Conservation (phyloP, 2,113 vertebrate genomes). For the Spea bombifrons region DNA sequence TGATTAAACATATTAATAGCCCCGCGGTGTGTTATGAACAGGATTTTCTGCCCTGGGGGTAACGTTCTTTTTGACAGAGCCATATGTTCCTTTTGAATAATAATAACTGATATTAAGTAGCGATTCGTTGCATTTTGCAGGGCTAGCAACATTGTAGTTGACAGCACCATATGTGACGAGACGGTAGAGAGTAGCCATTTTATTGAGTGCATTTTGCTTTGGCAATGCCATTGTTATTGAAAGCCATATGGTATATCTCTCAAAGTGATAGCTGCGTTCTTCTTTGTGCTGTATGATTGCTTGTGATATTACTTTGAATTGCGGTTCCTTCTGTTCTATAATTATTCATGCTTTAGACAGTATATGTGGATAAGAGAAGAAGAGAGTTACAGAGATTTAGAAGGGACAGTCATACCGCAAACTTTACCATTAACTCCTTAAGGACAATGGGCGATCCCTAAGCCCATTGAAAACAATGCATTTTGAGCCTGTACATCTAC, state of each 20-base stretch:
- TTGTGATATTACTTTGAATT: not conserved
- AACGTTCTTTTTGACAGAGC: slow-evolving; percentile 39
- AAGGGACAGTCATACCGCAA: not conserved
- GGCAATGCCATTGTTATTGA: slow-evolving; percentile 29
- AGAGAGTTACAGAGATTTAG: not conserved
- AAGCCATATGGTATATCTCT: slow-evolving; percentile 39
- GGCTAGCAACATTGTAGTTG: slow-evolving; percentile 17
- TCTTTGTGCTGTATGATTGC: not conserved
- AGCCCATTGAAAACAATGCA: no score
- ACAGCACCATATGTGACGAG: slow-evolving; percentile 44
- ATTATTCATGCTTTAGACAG: not conserved
- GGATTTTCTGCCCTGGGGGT: slow-evolving; percentile 32
- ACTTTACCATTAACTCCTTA: no score
- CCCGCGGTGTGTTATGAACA: slow-evolving; percentile 25
- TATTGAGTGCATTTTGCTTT: slow-evolving; percentile 11
- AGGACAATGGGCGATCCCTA: no score
- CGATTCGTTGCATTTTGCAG: slow-evolving; percentile 17
- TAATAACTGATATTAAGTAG: slow-evolving; percentile 41
- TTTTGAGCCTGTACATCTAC: no score
- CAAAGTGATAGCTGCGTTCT: slow-evolving; percentile 12
- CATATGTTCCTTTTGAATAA: slow-evolving; percentile 40
- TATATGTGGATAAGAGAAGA: slow-evolving; percentile 2
- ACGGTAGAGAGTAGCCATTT: slow-evolving; percentile 16
- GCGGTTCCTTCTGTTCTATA: slow-evolving; percentile 9
- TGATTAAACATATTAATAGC: slow-evolving; percentile 44